Conservation (phyloP, 2,888 invertebrate genomes). For the Drosophila pseudotalamancana region DNA sequence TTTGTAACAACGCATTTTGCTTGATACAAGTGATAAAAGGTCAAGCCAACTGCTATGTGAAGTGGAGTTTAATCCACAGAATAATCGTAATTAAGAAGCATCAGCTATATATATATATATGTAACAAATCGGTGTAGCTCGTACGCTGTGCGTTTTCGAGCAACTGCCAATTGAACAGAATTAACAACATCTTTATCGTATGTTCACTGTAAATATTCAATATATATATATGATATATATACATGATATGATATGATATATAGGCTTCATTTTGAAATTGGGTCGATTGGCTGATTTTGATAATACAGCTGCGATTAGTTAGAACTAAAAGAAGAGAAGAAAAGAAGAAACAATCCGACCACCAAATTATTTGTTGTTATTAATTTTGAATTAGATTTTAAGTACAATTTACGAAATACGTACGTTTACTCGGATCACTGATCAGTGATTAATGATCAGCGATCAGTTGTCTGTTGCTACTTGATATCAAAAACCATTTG, state of each 20-base stretch:
- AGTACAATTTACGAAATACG: slow-evolving; percentile 41
- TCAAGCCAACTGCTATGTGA: slow-evolving; percentile 58
- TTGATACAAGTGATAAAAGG: slow-evolving; percentile 61
- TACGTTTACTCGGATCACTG: slow-evolving; percentile 62
- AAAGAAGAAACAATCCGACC: slow-evolving; percentile 37
- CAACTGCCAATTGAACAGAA: slow-evolving; percentile 4
- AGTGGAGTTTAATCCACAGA: slow-evolving; percentile 15
- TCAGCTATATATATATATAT: slow-evolving; percentile 4
- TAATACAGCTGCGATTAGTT: slow-evolving; percentile 23
- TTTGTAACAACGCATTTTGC: slow-evolving; percentile 69
- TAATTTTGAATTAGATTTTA: slow-evolving; percentile 68
- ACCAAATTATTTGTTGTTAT: slow-evolving; percentile 69
- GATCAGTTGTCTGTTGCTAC: slow-evolving; percentile 66
- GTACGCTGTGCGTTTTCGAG: slow-evolving; percentile 33
- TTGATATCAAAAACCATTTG: slow-evolving; percentile 30
- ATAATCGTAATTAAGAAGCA: slow-evolving; percentile 1
- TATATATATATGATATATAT: slow-evolving; percentile 1
- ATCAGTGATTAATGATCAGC: slow-evolving; percentile 25
- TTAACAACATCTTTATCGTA: neutral
- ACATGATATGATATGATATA: too few species aligned
- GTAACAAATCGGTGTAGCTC: slow-evolving; percentile 15
- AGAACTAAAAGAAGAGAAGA: neutral
- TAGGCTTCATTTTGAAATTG: slow-evolving; percentile 18
- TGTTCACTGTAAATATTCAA: slow-evolving; percentile 15
- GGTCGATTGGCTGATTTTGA: slow-evolving; percentile 52